These are phyloP conservation scores for Eumeta japonica DNA, from an alignment of 1,140 invertebrate genomes.

Conservation along the genomic window DNA sequence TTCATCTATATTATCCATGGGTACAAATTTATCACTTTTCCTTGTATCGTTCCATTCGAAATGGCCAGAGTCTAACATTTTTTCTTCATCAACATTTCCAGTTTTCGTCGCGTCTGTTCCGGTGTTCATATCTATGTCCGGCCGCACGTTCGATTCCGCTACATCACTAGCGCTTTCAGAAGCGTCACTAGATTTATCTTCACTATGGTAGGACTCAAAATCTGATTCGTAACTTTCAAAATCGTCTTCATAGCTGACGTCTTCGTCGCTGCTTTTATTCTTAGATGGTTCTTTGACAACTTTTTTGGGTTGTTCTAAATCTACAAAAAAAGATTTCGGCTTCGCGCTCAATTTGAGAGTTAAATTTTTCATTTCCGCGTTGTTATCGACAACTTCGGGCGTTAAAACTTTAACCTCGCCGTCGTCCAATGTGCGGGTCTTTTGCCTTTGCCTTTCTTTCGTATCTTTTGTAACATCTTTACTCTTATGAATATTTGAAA, in stretches of 20 bases:
- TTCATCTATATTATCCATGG: no score
- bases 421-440: conserved; percentile 46
- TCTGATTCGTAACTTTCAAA: conserved; percentile 64
- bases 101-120: no score
- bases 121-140: conserved; percentile 4
- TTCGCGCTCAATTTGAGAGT: conserved; percentile 29
- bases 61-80: conserved; percentile 68
- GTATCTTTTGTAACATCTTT: conserved; percentile 5
- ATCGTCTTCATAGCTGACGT: conserved; percentile 59
- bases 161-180: conserved; percentile 2
- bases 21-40: no score
- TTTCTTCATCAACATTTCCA: conserved; percentile 61
- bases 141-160: conserved; percentile 1
- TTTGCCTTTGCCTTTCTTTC: conserved; percentile 19
- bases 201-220: conserved; percentile 55
- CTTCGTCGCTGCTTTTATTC: conserved; percentile 27
- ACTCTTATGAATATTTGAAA: no score
- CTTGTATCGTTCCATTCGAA: no score
- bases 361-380: conserved; percentile 32
- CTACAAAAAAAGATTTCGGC: conserved; percentile 45
- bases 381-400: conserved; percentile 32
- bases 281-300: no score
- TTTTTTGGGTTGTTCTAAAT: conserved; percentile 23
- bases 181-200: conserved; percentile 1
- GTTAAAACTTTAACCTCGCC: conserved; percentile 45